Base-by-base conservation (phyloP, 2,888 invertebrate genomes). In the Pristionchus exspectatus region DNA sequence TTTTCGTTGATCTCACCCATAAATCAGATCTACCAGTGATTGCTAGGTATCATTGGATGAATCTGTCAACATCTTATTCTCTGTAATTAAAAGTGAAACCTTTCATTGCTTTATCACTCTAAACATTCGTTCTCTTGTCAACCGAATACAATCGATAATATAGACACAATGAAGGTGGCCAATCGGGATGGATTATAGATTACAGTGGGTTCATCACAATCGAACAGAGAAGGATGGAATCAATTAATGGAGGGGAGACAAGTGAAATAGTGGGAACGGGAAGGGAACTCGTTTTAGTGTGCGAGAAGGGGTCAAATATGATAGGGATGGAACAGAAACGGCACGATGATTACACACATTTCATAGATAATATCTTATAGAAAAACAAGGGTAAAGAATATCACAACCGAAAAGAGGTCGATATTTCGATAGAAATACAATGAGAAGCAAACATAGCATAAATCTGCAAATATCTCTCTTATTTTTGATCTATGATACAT, bases 21-120 rank as follows among this genome's bases (percentile, higher is more conserved):
- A 77, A 77, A 12, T 54, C 81, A n/a, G 81, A 44, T 44, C 27
- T 27, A 81, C 44, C 81, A 54, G 50, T 81, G 44, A 54, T n/a
- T 81, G 24, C 50, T 81, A 81, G 81, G 81, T 81, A 81, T 81
- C 81, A 81, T 81, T 81, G n/a, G 50, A 81, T 81, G 81, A 81
- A 24, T 54, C 50, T 81, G 50, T 81, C 81, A 81, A 81, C 81
- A 81, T 81, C 27, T n/a, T 27, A 10, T 77, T 44, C 81, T 30
- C 54, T 27, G 12, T 7, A 54, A n/a, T 81, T 77, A 44, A 54
- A n/a, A 44, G 33, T 27, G 50, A n/a, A 81, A 54, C 81, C 16
- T 54, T 81, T 10, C 27, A 81, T 81, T 54, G 50, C 50, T 81
- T 81, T 81, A 81, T 81, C 81, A 50, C 50, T 24, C 81, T 81